Evolutionary conservation across 2,888 invertebrate species (phyloP).

Genomic region (Vandiemenella viatica): DNA sequence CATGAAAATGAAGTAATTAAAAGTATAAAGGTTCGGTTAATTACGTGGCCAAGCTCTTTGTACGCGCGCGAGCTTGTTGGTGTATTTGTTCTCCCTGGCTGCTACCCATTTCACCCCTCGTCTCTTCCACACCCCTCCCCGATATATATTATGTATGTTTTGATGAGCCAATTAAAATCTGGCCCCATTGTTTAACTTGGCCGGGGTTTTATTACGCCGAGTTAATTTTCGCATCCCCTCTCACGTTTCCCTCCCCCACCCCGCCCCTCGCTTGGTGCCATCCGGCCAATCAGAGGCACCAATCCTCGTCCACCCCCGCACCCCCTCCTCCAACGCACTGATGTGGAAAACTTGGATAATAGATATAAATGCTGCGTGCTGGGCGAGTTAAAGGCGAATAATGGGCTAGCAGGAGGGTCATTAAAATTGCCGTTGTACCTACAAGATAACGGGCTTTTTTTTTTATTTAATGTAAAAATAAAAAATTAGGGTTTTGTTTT

Average conservation of each 20-base stretch:
- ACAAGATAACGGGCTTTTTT: no score
- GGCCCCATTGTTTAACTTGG: constrained; percentile 9
- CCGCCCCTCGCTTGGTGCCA: not conserved
- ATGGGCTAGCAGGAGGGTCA: no score
- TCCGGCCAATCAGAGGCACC: no score
- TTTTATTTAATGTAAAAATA: no score
- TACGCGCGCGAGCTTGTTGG: not conserved
- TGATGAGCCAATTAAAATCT: constrained; percentile 15
- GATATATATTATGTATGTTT: constrained; percentile 11
- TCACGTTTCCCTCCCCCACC: not conserved
- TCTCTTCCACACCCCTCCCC: not conserved
- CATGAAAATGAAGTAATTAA: constrained; percentile 58
- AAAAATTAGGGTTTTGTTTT: no score
- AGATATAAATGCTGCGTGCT: not conserved
- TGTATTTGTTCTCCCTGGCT: not conserved
- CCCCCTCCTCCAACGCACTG: constrained; percentile 1
- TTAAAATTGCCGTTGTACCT: no score
- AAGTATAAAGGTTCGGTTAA: constrained; percentile 60
- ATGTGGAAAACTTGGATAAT: constrained; percentile 8
- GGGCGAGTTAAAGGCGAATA: not conserved
- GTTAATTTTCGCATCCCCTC: constrained; percentile 8
- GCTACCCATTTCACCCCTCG: not conserved
- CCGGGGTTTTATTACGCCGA: constrained; percentile 9
- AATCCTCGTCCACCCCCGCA: not conserved
- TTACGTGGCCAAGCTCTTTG: constrained; percentile 27